Evolutionary conservation across 2,113 vertebrate species (phyloP), one percentile per base, ranked within the genome.

Genomic region (Casuarius casuarius): DNA sequence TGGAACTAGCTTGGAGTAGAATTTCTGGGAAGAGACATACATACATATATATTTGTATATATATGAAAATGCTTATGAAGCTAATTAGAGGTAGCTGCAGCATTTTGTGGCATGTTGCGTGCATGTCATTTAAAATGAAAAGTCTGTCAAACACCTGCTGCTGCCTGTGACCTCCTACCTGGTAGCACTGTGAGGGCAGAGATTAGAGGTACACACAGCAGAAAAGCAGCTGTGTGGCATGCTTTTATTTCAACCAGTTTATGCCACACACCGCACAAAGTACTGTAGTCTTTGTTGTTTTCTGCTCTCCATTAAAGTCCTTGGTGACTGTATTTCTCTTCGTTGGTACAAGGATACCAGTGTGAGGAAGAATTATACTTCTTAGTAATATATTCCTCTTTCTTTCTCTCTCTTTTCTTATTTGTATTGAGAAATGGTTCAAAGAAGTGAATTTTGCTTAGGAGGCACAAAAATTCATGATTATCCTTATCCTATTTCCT

Each of bases 91-190:
- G 46, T 63, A 94, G 88, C 62, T 40, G 31, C 3, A 25, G 68
- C 52, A 68, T 91, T 96, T 72, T 66, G 70, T 84, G 86, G 66
- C 86, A 73, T 87, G 89, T 94, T 89, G 90, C 63, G 92, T 35
- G 40, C 90, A 89, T 3, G 16, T 66, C 86, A 96, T 94, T 94
- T 95, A 91, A 79, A 95, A 52, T 62, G 91, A 94, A 96, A 91
- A 80, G 26, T 92, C 95, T 97, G 95, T 90, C 96, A 94, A 89
- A 87, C 62, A 79, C 96, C 94, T 92, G 94, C 96, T 94, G 96
- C 77, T 96, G 48, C 81, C 89, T 95, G 80, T 4, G 5, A 68
- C 84, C 77, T 95, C 91, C 94, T 96, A 79, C 66, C 66, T 93
- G 71, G 92, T 59, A 89, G 84, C 77, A 38, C 77, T 25, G 33